Percentiles rank a stretch among this genome's conserved stretches.
Conservation (phyloP, 2,888 invertebrate species). For the Dryadula phaetusa region DNA sequence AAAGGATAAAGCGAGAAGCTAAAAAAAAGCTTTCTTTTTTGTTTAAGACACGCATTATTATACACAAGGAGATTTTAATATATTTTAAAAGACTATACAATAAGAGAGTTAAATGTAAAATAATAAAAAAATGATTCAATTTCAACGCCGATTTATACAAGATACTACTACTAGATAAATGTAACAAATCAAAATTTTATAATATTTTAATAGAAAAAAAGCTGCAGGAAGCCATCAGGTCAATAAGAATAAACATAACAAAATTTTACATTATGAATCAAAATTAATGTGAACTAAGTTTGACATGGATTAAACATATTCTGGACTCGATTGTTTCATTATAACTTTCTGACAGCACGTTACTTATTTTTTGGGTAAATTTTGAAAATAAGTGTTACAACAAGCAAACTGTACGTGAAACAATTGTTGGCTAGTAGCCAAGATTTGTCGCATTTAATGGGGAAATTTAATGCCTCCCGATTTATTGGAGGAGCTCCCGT, state of each 20-base stretch:
- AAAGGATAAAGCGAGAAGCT: too few species aligned
- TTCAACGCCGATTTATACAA: too few species aligned
- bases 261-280: not conserved
- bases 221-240: too few species aligned
- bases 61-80: too few species aligned
- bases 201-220: too few species aligned
- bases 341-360: conserved; percentile 27
- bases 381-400: conserved; percentile 39
- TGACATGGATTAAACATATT: not conserved
- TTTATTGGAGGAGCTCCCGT: conserved; percentile 40
- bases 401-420: conserved; percentile 33
- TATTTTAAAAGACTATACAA: too few species aligned
- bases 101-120: too few species aligned
- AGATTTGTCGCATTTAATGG: conserved; percentile 42
- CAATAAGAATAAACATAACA: not conserved
- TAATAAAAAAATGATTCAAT: too few species aligned
- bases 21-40: too few species aligned
- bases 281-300: not conserved
- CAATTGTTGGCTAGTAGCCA: conserved; percentile 42
- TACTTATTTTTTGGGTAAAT: conserved; percentile 36
- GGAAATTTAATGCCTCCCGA: conserved; percentile 43
- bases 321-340: conserved; percentile 6
- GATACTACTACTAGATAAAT: too few species aligned
- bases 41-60: too few species aligned
- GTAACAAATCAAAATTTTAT: too few species aligned